Percentiles rank a stretch among this genome's conserved stretches.
Evolutionary conservation across 2,113 vertebrate species (phyloP).

Genomic region (Synodontis membranacea): DNA sequence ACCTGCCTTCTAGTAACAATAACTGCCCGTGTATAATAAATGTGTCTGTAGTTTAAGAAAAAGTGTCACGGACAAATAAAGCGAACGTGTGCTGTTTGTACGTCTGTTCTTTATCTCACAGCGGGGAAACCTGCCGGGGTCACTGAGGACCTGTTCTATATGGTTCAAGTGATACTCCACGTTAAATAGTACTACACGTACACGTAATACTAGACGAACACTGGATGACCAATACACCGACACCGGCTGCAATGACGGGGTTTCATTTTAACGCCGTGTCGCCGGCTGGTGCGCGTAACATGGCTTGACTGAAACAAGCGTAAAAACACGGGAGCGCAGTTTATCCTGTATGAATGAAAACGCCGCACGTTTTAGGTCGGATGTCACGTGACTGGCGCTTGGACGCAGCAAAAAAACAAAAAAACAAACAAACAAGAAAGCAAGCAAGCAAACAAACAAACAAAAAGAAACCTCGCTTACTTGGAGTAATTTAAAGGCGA

Average conservation of each 20-base stretch:
- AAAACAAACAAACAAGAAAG: not conserved
- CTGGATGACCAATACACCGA: not conserved
- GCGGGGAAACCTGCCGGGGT: not conserved
- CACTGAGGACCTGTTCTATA: not conserved
- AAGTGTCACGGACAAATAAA: not conserved
- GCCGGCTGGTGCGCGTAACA: not conserved
- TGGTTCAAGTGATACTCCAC: not conserved
- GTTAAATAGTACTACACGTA: not conserved
- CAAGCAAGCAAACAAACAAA: not conserved
- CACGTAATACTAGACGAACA: not conserved
- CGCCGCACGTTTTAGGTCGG: not conserved
- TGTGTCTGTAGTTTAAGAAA: not conserved
- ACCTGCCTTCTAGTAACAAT: no score
- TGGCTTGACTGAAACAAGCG: not conserved
- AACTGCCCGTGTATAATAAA: no score
- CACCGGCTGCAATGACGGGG: not conserved
- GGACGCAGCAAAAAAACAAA: not conserved
- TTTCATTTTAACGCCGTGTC: not conserved
- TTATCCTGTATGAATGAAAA: not conserved
- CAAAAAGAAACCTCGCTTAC: not conserved
- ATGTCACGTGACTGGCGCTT: not conserved
- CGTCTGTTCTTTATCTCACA: not conserved
- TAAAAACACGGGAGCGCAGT: not conserved
- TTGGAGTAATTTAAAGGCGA: not conserved
- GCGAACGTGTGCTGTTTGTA: not conserved